phyloP scores from a whole-genome alignment of 1,140 invertebrate genomes.

The Caerostris extrusa region DNA sequence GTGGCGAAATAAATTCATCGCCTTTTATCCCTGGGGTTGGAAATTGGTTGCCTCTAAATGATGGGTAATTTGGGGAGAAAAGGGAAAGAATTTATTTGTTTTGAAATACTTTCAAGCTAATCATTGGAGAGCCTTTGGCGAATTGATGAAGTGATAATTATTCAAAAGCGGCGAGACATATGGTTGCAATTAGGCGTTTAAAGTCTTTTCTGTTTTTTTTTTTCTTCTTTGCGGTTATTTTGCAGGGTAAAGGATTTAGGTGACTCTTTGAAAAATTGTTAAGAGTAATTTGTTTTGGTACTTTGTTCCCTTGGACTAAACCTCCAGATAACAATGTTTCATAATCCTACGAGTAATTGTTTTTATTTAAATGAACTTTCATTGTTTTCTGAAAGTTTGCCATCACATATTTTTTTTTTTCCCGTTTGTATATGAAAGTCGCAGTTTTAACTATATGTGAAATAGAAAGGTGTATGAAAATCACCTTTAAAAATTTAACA shows the following conservation, averaged over 20 bases:
- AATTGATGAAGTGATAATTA: constrained; percentile 54
- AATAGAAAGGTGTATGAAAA: too few species aligned
- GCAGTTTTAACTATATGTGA: too few species aligned
- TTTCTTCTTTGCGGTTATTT: background rate
- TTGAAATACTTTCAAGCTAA: constrained; percentile 67
- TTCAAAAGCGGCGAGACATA: constrained; percentile 46
- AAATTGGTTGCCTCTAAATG: constrained; percentile 65
- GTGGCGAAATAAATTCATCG: constrained; percentile 25
- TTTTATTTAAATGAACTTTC: too few species aligned
- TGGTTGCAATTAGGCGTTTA: constrained; percentile 56
- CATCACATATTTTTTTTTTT: too few species aligned
- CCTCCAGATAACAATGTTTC: background rate
- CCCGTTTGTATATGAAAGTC: too few species aligned
- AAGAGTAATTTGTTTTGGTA: too few species aligned
- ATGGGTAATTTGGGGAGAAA: constrained; percentile 62
- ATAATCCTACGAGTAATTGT: too few species aligned
- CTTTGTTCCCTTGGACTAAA: too few species aligned
- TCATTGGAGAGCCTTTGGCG: constrained; percentile 45
- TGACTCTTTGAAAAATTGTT: too few species aligned
- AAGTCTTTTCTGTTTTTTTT: background rate
- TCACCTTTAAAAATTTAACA: too few species aligned
- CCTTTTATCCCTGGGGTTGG: constrained; percentile 14
- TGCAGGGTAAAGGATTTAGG: too few species aligned
- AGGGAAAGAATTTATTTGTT: constrained; percentile 62
- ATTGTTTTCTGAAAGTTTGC: too few species aligned